These are phyloP conservation scores for Copidosoma aretas DNA, from an alignment of 2,888 invertebrate species.

Conservation along the genomic window DNA sequence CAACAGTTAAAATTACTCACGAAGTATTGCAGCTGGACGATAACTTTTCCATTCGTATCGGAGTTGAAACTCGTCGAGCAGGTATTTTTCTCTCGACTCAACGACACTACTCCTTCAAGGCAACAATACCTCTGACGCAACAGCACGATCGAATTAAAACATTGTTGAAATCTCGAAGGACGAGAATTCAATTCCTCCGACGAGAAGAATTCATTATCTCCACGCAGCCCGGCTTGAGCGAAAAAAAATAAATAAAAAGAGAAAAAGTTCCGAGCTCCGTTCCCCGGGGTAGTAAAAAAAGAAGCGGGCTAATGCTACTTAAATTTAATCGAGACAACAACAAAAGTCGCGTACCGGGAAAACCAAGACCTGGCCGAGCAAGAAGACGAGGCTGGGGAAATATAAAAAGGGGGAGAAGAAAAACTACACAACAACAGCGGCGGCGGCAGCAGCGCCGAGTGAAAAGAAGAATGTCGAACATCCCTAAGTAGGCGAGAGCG, in stretches of 20 bases:
- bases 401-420: too few relatives aligned
- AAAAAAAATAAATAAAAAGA: neutral
- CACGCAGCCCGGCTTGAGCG: neutral
- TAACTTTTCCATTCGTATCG: too few relatives aligned
- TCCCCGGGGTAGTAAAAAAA: neutral
- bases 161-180: too few relatives aligned
- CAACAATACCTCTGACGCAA: too few relatives aligned
- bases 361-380: neutral
- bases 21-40: too few relatives aligned
- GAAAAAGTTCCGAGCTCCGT: neutral
- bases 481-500: constrained; percentile 26
- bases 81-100: too few relatives aligned
- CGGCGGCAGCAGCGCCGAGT: neutral
- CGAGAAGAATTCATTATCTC: too few relatives aligned
- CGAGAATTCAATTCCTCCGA: too few relatives aligned
- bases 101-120: too few relatives aligned
- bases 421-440: neutral
- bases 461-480: constrained; percentile 25
- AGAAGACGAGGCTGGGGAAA: neutral
- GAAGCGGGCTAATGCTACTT: constrained; percentile 1
- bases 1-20: too few relatives aligned
- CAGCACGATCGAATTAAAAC: too few relatives aligned
- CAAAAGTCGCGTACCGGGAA: neutral
- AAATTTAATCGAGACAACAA: constrained; percentile 6
- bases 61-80: too few relatives aligned